These are phyloP conservation scores for Lochmaea capreae DNA, from an alignment of 2,888 invertebrate species.

Conservation along the genomic window DNA sequence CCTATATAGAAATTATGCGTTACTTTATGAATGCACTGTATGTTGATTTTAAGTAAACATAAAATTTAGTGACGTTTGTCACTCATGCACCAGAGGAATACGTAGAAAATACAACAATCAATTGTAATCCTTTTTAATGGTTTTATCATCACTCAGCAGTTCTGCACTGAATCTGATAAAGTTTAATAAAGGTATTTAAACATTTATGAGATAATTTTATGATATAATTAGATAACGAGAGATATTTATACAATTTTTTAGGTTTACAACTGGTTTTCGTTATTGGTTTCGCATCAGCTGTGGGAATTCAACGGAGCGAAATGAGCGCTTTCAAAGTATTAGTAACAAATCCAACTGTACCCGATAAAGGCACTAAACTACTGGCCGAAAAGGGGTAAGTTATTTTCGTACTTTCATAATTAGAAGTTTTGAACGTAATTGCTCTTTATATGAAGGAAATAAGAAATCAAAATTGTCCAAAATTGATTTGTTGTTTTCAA, in stretches of 20 bases:
- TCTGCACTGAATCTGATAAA: background rate
- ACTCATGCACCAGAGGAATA: no score
- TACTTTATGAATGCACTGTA: no score
- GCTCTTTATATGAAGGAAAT: no score
- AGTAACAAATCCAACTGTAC: conserved; percentile 65
- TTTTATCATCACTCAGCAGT: background rate
- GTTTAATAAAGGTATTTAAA: background rate
- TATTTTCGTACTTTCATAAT: background rate
- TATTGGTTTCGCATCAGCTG: conserved; percentile 31
- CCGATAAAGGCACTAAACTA: conserved; percentile 64
- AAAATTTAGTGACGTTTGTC: no score
- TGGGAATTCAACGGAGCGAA: conserved; percentile 14
- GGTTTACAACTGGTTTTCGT: conserved; percentile 39
- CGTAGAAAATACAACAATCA: no score
- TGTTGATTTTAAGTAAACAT: no score
- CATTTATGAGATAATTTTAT: background rate
- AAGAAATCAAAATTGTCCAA: no score
- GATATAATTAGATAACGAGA: conserved; percentile 17
- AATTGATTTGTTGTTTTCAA: no score
- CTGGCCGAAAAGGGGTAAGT: conserved; percentile 56
- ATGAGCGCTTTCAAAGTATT: conserved; percentile 66
- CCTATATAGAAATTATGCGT: no score
- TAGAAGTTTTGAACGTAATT: background rate
- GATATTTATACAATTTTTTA: conserved; percentile 26
- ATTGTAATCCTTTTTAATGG: no score